Base-by-base conservation (phyloP, 2,888 invertebrate species). In the Chloroclystis v-ata region DNA sequence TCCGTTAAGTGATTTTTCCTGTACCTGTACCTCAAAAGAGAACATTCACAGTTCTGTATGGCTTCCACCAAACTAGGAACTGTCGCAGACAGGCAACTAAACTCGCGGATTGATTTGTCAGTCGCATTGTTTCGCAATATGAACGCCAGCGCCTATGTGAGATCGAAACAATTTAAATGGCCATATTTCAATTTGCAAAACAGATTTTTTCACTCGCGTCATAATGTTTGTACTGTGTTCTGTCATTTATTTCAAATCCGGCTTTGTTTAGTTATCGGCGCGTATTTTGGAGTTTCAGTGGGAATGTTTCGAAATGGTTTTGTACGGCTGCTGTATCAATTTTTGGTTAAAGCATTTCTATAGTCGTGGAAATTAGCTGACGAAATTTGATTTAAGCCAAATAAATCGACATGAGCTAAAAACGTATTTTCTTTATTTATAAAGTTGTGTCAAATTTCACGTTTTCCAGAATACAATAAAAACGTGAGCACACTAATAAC, bases 31-130 rank as follows among this genome's bases (percentile, higher is more conserved):
- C n/a, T 4, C 20, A 5, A 5, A 20, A 20, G 3, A 5, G 5
- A 4, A 20, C 20, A 20, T 20, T 20, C 5, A 4, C 20, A 20
- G 20, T 20, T 20, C 20, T 20, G 20, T 5, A 20, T 20, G 20
- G 20, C 20, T 5, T 4, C 5, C 5, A 20, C 3, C 20, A 61
- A 61, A 65, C 61, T 63, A 58, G 57, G n/a, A n/a, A n/a, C 66
- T 69, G 72, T 71, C 71, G 66, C 54, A 53, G 61, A 56, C 71
- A 71, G 61, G 38, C 63, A 56, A 59, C 59, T 63, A 69, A 69
- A 66, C 65, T 68, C 65, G 65, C 63, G 60, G 70, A 75, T 74
- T 76, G 75, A 75, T 75, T 72, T 72, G 73, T 69, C 70, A 71
- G 69, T 68, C 64, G 69, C 68, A 71, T 71, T 69, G 69, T 67